Evolutionary conservation across 1,140 invertebrate genomes (phyloP).

Genomic region (Aethina tumida): DNA sequence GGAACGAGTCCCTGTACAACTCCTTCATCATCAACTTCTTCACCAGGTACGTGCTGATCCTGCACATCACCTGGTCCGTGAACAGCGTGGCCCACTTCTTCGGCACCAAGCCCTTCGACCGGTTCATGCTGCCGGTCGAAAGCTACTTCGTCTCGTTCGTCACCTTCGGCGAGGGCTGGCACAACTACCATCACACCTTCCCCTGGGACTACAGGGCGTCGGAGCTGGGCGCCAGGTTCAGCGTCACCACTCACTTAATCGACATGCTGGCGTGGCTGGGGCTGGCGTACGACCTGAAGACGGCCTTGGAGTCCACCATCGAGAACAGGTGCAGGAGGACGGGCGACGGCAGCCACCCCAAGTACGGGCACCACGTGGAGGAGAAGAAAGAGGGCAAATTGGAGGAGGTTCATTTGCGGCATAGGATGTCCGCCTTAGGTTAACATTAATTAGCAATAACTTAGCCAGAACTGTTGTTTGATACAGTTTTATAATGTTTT

Average conservation of each 20-base stretch:
- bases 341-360: conserved; percentile 14
- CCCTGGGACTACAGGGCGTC: conserved; percentile 64
- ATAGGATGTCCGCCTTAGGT: too few species aligned
- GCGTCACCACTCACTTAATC: conserved; percentile 41
- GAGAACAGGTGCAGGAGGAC: conserved; percentile 32
- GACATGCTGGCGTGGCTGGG: conserved; percentile 46
- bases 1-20: conserved; percentile 43
- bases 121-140: conserved; percentile 49
- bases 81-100: conserved; percentile 70
- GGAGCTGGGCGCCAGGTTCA: conserved; percentile 47
- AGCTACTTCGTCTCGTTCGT: conserved; percentile 47
- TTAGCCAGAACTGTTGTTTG: too few species aligned
- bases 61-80: conserved; percentile 69
- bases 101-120: conserved; percentile 65
- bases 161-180: conserved; percentile 55
- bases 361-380: conserved; percentile 8
- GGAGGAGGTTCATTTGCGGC: too few species aligned
- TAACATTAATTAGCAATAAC: too few species aligned
- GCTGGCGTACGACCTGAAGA: conserved; percentile 52
- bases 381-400: conserved; percentile 10
- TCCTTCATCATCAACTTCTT: conserved; percentile 46
- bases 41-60: conserved; percentile 49
- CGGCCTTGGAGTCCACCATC: conserved; percentile 44
- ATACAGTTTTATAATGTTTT: too few species aligned
- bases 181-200: conserved; percentile 72